Evolutionary conservation across 2,113 vertebrate genomes (phyloP), one percentile per base, ranked within the genome.

Genomic region (Junco hyemalis): DNA sequence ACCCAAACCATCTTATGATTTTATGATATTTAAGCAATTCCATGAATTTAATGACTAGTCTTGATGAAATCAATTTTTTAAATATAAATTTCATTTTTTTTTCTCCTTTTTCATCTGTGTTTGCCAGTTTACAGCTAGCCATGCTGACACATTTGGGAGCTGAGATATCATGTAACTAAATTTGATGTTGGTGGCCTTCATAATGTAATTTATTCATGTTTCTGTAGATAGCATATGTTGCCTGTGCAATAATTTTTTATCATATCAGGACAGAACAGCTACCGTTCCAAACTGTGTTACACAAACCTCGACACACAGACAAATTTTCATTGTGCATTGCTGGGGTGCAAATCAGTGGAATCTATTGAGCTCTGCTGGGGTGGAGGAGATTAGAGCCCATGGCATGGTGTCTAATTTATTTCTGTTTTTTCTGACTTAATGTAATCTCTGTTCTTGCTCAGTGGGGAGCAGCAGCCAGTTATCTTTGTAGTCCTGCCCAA

Each of bases 171-270:
- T 86, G 92, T 96, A 97, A 94, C 96, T 96, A 97, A 97, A 95
- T 95, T 95, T 92, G 90, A 97, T 96, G 93, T 94, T 93, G 96
- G 84, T 48, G 48, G 96, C 92, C 96, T 95, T 97, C 84, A 8
- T 95, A 90, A 95, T 97, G 81, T 97, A 97, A 97, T 98, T 98
- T 97, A 97, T 98, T 97, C 96, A 95, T 96, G 80, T 90, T 71
- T 87, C 91, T 54, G n/a, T 97, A 94, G 92, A 91, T 95, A 91
- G 90, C 94, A 96, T 92, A 95, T 96, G 92, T 94, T 96, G 93
- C 92, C 88, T 94, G 94, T 95, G 90, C 91, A 90, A 81, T 95
- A 87, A 90, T 95, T 96, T 96, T 96, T 96, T 92, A 94, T 96
- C 65, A 0, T 92, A 94, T 86, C 90, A 96, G 81, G 61, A 65